phyloP scores from a whole-genome alignment of 2,113 vertebrate species.

The Pterocles burchelli region DNA sequence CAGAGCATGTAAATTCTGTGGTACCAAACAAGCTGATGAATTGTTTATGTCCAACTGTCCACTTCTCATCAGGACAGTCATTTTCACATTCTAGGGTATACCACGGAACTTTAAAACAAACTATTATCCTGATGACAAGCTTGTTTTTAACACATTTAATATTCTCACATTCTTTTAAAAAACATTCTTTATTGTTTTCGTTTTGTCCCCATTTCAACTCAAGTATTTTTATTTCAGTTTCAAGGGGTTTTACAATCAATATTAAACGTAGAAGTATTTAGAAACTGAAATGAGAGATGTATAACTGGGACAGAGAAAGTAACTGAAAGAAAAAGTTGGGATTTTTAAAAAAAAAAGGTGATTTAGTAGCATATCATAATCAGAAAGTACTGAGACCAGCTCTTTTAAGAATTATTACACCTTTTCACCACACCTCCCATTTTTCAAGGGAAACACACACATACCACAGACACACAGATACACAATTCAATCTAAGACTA shows the following conservation, averaged over 20 bases:
- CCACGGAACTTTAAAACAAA: conserved; percentile 38
- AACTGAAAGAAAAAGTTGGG: conserved; percentile 1
- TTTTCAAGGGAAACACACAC: conserved; percentile 73
- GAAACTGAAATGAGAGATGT: conserved; percentile 58
- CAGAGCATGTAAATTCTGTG: neutral
- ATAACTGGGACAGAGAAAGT: conserved; percentile 57
- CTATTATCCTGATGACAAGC: conserved; percentile 23
- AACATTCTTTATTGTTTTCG: conserved; percentile 64
- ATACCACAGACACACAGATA: conserved; percentile 74
- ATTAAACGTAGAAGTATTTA: conserved; percentile 40
- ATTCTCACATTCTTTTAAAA: conserved; percentile 65
- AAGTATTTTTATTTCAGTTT: conserved; percentile 70
- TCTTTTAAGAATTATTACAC: conserved; percentile 80
- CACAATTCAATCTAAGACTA: conserved; percentile 76
- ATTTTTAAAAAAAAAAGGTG: neutral
- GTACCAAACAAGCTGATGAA: neutral
- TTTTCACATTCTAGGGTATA: conserved; percentile 74
- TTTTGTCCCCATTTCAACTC: conserved; percentile 48
- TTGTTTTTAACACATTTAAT: conserved; percentile 53
- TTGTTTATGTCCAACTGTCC: conserved; percentile 1
- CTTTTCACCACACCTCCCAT: conserved; percentile 74
- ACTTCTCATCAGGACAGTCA: conserved; percentile 14
- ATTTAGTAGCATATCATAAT: conserved; percentile 67
- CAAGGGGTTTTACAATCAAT: conserved; percentile 66
- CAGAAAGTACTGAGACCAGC: conserved; percentile 82